phyloP scores from a whole-genome alignment of 2,888 invertebrate genomes.

The Troides oblongomaculatus region DNA sequence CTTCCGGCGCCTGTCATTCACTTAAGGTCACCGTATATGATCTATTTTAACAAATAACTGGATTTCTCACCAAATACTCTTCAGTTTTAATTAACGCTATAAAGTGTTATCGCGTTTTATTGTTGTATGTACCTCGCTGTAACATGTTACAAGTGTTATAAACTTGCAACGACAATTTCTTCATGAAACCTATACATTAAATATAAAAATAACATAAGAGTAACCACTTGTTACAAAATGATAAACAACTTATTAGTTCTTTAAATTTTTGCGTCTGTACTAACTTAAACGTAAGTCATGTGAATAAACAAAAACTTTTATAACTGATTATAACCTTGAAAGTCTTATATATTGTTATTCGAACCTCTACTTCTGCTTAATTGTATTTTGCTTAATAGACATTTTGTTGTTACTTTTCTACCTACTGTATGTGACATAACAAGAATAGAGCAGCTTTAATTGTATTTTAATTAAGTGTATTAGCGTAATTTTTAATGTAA shows the following conservation, averaged over 20 bases:
- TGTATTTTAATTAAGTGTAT: slow-evolving; percentile 23
- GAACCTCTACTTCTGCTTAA: background rate
- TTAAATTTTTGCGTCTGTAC: background rate
- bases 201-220: background rate
- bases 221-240: background rate
- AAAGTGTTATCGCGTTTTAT: background rate
- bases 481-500: slow-evolving; percentile 14
- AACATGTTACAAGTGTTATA: background rate
- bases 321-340: background rate
- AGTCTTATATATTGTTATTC: background rate
- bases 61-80: slow-evolving; percentile 1
- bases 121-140: background rate
- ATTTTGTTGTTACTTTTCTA: background rate
- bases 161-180: background rate
- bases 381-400: background rate
- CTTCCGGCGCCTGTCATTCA: slow-evolving; percentile 12
- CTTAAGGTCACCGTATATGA: slow-evolving; percentile 18
- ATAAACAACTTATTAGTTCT: background rate
- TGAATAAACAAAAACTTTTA: background rate
- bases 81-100: background rate
- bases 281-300: background rate
- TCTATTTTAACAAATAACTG: slow-evolving; percentile 4
- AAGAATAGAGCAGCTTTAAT: background rate
- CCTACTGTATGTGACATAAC: background rate
- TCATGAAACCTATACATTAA: background rate